Evolutionary conservation across 1,140 invertebrate species (phyloP).

Genomic region (Trypoxylus dichotomus): DNA sequence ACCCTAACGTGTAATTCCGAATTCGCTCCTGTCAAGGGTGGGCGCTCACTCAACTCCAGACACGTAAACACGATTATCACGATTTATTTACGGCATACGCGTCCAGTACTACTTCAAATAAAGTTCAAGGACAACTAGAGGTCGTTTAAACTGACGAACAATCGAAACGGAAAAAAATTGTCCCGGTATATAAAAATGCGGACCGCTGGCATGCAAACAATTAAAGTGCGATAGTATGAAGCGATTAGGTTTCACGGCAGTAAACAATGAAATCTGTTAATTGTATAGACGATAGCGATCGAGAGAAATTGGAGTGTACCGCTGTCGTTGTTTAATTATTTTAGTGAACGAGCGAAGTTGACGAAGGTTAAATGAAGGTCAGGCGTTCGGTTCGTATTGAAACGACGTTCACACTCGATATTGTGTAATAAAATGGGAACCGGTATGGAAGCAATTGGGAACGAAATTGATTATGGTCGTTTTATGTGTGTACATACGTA

Average conservation of each 20-base stretch:
- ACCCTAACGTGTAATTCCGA: neutral
- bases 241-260: constrained; percentile 12
- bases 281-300: constrained; percentile 20
- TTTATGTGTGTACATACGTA: neutral
- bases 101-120: neutral
- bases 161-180: constrained; percentile 1
- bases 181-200: neutral
- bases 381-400: neutral
- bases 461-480: neutral
- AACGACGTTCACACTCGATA: neutral
- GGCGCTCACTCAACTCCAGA: neutral
- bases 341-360: constrained; percentile 5
- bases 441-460: constrained; percentile 1
- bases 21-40: constrained; percentile 1
- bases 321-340: constrained; percentile 24
- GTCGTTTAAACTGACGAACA: neutral
- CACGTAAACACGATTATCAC: constrained; percentile 21
- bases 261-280: constrained; percentile 26
- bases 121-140: constrained; percentile 12
- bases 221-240: constrained; percentile 19
- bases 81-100: constrained; percentile 17
- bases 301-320: constrained; percentile 15
- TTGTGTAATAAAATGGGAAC: constrained; percentile 1
- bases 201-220: neutral
- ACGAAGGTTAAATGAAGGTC: constrained; percentile 21